phyloP scores from a whole-genome alignment of 2,888 invertebrate species.

The Xestoiulus laeticollis region DNA sequence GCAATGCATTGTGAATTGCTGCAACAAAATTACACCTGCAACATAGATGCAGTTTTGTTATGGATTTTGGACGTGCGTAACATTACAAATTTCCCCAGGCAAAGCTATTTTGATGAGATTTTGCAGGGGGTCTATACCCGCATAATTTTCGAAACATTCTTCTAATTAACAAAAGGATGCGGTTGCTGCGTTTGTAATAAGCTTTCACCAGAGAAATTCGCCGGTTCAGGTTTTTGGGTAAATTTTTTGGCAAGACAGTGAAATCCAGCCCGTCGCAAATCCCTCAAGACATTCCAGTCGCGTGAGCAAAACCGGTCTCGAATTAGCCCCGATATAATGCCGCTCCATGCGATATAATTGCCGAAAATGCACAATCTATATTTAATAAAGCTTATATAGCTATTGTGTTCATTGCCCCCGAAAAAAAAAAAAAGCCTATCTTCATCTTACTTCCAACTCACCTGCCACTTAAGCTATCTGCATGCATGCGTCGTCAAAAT shows the following conservation, averaged over 20 bases:
- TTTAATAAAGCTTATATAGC: constrained; percentile 40
- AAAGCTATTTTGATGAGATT: too few relatives aligned
- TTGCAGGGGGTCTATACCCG: too few relatives aligned
- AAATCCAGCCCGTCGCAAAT: not conserved
- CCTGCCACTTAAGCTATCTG: not conserved
- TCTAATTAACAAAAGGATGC: not conserved
- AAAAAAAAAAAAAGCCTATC: not conserved
- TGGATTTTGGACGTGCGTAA: too few relatives aligned
- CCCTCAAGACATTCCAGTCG: not conserved
- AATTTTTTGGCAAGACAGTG: not conserved
- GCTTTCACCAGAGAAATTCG: too few relatives aligned
- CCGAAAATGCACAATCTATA: constrained; percentile 1
- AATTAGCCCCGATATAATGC: not conserved
- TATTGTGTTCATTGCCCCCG: constrained; percentile 30
- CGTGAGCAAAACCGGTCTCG: not conserved
- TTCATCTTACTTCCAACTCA: constrained; percentile 20
- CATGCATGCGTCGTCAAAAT: not conserved
- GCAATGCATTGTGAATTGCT: too few relatives aligned
- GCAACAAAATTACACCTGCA: too few relatives aligned
- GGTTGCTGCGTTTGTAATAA: not conserved
- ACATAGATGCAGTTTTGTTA: too few relatives aligned
- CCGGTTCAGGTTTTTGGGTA: not conserved
- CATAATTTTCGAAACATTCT: not conserved
- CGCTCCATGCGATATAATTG: not conserved
- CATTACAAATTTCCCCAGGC: too few relatives aligned